Percentiles rank a stretch among this genome's conserved stretches.
Evolutionary conservation across 2,888 invertebrate genomes (phyloP).

Genomic region (Heliothis peltigera): DNA sequence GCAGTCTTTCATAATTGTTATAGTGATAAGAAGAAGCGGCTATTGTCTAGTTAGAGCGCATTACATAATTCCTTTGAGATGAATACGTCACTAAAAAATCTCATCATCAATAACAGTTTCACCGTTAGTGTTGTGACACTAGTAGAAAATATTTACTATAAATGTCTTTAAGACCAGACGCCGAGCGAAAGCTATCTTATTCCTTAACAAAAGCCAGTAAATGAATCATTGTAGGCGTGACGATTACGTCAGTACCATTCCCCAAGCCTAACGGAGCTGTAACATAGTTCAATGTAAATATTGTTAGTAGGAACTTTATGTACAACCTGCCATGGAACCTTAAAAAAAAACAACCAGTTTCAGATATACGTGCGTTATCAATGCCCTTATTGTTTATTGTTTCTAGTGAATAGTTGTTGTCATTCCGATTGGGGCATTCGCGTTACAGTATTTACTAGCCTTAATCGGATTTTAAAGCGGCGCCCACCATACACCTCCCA

Average conservation of each 20-base stretch:
- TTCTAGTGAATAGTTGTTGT: background rate
- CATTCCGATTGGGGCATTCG: background rate
- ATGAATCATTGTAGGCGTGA: slow-evolving; percentile 57
- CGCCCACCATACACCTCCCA: background rate
- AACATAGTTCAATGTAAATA: slow-evolving; percentile 26
- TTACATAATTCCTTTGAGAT: too few relatives aligned
- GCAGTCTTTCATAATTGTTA: too few relatives aligned
- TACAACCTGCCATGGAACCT: background rate
- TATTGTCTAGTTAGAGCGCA: too few relatives aligned
- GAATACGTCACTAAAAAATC: background rate
- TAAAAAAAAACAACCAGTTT: background rate
- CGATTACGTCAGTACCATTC: slow-evolving; percentile 48
- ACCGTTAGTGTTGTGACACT: too few relatives aligned
- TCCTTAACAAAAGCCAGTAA: slow-evolving; percentile 30
- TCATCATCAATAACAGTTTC: background rate
- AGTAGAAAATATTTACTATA: background rate
- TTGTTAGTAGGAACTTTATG: slow-evolving; percentile 22
- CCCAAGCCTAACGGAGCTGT: slow-evolving; percentile 26
- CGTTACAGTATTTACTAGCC: slow-evolving; percentile 1
- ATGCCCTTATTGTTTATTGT: background rate
- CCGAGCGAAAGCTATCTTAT: slow-evolving; percentile 27
- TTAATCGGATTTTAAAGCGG: slow-evolving; percentile 11
- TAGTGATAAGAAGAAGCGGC: too few relatives aligned
- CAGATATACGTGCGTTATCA: background rate
- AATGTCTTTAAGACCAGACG: background rate